Evolutionary conservation across 2,113 vertebrate genomes (phyloP).

Genomic region (Albula glossodonta): DNA sequence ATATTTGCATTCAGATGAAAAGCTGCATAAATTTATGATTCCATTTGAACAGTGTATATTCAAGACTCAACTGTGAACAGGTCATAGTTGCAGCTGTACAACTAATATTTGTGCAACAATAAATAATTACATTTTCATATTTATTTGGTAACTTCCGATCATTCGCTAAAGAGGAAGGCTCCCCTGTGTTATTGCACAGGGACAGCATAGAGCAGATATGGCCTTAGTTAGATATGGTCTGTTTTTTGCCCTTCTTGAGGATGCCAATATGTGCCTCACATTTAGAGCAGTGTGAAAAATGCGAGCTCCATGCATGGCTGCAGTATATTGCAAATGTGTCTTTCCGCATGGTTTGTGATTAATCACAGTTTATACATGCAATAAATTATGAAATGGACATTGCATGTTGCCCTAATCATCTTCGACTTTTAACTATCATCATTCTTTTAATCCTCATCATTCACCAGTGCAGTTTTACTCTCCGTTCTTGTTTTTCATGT

Average conservation of each 20-base stretch:
- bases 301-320: conserved; percentile 53
- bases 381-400: background rate
- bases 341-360: conserved; percentile 39
- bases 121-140: background rate
- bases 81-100: background rate
- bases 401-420: conserved; percentile 28
- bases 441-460: conserved; percentile 9
- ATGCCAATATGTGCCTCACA: conserved; percentile 36
- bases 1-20: background rate
- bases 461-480: background rate
- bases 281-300: conserved; percentile 36
- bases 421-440: conserved; percentile 25
- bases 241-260: conserved; percentile 22
- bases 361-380: conserved; percentile 12
- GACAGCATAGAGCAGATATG: background rate
- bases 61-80: background rate
- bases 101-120: background rate
- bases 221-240: background rate
- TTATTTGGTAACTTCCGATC: background rate
- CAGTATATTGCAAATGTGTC: conserved; percentile 50
- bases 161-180: background rate
- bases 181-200: background rate
- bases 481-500: conserved; percentile 21
- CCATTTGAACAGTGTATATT: background rate
- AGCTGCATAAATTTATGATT: background rate